A percentile compares a stretch with the other conserved stretches of the same genome.
phyloP scores from a whole-genome alignment of 2,888 invertebrate genomes.

The Gymnocheta viridis region DNA sequence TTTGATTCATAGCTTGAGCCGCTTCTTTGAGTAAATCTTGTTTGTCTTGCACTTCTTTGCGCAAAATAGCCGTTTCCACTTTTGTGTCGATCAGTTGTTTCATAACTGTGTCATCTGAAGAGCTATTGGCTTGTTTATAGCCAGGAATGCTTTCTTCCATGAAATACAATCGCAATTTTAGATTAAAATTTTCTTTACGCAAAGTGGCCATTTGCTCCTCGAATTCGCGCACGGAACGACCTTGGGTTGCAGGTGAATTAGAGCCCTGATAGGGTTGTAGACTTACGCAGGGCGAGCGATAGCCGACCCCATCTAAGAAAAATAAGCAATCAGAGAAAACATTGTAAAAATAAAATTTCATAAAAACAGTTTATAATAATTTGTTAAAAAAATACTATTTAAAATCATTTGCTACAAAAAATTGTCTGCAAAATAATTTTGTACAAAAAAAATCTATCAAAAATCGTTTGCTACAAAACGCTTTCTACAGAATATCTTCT shows the following conservation, averaged over 20 bases:
- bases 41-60: slow-evolving; percentile 90
- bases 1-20: slow-evolving; percentile 90
- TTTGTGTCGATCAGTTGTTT: slow-evolving; percentile 87
- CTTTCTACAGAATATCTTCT: not conserved
- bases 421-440: not conserved
- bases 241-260: slow-evolving; percentile 82
- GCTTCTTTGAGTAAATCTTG: slow-evolving; percentile 93
- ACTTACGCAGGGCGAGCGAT: slow-evolving; percentile 76
- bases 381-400: not conserved
- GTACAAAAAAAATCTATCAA: not conserved
- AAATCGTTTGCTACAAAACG: not conserved
- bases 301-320: slow-evolving; percentile 76
- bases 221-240: slow-evolving; percentile 93
- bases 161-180: slow-evolving; percentile 95
- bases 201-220: slow-evolving; percentile 92
- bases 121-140: slow-evolving; percentile 79
- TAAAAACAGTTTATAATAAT: no score
- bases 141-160: slow-evolving; percentile 88
- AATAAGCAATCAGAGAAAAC: not conserved
- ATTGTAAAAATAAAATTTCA: not conserved
- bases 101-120: slow-evolving; percentile 79
- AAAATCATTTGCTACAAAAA: not conserved
- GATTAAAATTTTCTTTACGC: slow-evolving; percentile 95
- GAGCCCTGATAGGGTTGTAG: slow-evolving; percentile 74
- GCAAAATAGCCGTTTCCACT: slow-evolving; percentile 89